These are phyloP conservation scores for Leucoraja ocellata DNA, from an alignment of 2,797 vertebrate species.

Conservation along the genomic window DNA sequence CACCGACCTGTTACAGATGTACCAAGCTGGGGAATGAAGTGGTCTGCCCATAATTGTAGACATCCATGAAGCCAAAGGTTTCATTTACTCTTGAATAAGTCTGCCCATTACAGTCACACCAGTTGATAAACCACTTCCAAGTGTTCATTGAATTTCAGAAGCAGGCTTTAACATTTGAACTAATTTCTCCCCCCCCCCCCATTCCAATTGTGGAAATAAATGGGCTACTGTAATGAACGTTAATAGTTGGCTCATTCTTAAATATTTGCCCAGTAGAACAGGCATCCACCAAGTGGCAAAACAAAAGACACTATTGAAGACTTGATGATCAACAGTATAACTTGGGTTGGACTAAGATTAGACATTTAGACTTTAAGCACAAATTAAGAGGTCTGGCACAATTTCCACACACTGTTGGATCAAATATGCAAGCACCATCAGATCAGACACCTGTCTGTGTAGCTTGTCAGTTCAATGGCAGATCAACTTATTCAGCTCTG, in stretches of 20 bases:
- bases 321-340: neutral
- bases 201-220: too few species aligned
- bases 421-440: too few species aligned
- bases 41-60: too few species aligned
- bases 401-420: too few species aligned
- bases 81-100: neutral
- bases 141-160: neutral
- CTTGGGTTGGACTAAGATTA: neutral
- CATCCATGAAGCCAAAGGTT: neutral
- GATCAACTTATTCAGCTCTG: neutral
- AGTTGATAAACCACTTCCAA: neutral
- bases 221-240: neutral
- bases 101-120: neutral
- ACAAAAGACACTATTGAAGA: neutral
- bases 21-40: neutral
- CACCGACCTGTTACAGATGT: too few species aligned
- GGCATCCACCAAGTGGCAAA: neutral
- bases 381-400: too few species aligned
- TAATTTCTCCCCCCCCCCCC: neutral
- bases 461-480: neutral
- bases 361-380: too few species aligned
- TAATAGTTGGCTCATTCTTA: neutral
- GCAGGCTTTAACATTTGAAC: neutral
- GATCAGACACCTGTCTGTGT: neutral
- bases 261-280: neutral